Evolutionary conservation across 2,888 invertebrate genomes (phyloP).

Genomic region (Oxyteleia sp.): DNA sequence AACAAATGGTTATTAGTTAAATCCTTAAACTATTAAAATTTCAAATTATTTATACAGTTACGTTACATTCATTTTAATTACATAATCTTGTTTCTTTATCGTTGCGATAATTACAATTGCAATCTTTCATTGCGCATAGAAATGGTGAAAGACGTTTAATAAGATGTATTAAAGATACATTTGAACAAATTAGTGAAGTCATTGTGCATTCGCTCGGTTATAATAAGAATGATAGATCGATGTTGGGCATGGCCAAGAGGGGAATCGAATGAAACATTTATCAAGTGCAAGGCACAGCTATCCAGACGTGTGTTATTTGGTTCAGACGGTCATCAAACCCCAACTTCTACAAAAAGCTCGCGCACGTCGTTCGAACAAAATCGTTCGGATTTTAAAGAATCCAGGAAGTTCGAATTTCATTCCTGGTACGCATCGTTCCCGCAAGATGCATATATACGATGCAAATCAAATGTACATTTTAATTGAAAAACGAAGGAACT

Average conservation of each 20-base stretch:
- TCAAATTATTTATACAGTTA: no score
- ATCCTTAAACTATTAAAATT: no score
- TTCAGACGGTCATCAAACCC: constrained; percentile 37
- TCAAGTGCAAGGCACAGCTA: constrained; percentile 9
- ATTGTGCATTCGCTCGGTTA: neutral
- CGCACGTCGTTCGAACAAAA: neutral
- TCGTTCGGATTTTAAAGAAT: constrained; percentile 14
- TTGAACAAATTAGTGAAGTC: neutral
- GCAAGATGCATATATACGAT: no score
- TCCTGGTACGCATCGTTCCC: no score
- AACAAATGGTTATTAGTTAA: no score
- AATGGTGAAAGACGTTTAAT: neutral
- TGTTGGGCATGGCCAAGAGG: constrained; percentile 7
- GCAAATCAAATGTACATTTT: no score
- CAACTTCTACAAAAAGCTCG: constrained; percentile 17
- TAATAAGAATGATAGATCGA: constrained; percentile 9
- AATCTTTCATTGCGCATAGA: no score
- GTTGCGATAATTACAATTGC: no score
- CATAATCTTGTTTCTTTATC: no score
- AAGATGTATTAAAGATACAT: neutral
- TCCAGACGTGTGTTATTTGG: constrained; percentile 19
- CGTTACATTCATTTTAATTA: no score
- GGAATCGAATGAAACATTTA: constrained; percentile 19
- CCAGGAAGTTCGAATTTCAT: constrained; percentile 25
- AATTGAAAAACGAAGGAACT: no score